Evolutionary conservation across 1,140 invertebrate genomes (phyloP), one percentile per base, ranked within the genome.

Genomic region (Acyrthosiphon pisum): DNA sequence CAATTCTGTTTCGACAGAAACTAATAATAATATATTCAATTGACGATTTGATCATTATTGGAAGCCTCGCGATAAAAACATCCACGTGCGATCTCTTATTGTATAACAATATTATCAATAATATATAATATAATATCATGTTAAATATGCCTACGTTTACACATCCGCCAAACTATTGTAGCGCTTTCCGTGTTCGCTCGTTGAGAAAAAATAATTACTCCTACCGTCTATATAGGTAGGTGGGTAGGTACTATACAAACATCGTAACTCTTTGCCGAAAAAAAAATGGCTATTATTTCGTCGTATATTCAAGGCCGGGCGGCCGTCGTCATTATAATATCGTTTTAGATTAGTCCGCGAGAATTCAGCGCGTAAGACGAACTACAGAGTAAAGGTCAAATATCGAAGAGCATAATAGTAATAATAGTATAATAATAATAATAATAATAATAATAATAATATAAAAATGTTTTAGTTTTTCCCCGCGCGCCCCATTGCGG

Each of bases 381-480:
- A 76, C 30, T 30, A 11, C 1, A 1, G 30, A 76, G 60, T 76
- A 76, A 90, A 90, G 37, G 53, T 60, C 35, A 90, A 90, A 90
- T 41, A 56, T 60, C 44, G 26, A n/a, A n/a, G 50, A 76, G 60
- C 60, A 76, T 76, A n/a, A 76, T n/a, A 18, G 60, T 76, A 68
- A 76, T 76, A n/a, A 76, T n/a, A 18, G 60, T 76, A 68, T 30
- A 56, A 68, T 68, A 68, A 68, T 68, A 68, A n/a, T 68, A n/a
- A 56, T 56, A 53, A 22, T 53, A 50, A 3, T 6, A 14, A 50
- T 50, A 48, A 48, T 48, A 48, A 18, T 44, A 8, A 41, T 46
- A n/a, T 68, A 68, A 23, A 90, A 90, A 90, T 44, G 89, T 90
- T 68, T 44, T 90, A 60, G 60, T 68, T 68, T 37, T 26, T 44